These are phyloP conservation scores for Tachuris rubrigastra DNA, from an alignment of 2,113 vertebrate species.

Conservation along the genomic window DNA sequence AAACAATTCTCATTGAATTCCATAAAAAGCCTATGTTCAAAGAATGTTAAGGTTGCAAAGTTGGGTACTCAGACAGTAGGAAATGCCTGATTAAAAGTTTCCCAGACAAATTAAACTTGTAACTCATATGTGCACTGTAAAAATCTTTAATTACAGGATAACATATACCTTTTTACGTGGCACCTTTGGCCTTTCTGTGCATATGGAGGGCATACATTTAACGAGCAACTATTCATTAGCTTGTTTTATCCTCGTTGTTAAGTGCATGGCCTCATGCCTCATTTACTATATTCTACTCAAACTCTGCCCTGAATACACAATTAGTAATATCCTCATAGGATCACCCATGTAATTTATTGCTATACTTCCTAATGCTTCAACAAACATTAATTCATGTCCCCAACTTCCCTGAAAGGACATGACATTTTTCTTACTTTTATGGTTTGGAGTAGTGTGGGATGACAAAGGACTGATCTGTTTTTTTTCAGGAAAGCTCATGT, in stretches of 20 bases:
- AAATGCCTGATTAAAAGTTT: neutral
- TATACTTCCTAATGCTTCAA: neutral
- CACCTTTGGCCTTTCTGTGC: slow-evolving; percentile 2
- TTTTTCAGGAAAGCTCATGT: neutral
- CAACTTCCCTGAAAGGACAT: neutral
- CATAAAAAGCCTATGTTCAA: neutral
- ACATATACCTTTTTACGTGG: neutral
- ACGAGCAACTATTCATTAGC: neutral
- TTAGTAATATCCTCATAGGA: slow-evolving; percentile 13
- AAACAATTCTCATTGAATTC: neutral
- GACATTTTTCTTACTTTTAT: neutral
- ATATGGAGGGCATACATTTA: neutral
- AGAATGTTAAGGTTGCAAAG: neutral
- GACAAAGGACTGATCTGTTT: neutral
- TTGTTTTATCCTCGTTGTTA: neutral
- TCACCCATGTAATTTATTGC: slow-evolving; percentile 7
- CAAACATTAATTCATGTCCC: neutral
- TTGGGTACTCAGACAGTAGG: neutral
- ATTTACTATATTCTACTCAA: slow-evolving; percentile 1
- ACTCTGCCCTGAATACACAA: slow-evolving; percentile 8
- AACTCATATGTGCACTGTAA: neutral
- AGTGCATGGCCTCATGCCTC: neutral
- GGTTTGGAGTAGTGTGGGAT: neutral
- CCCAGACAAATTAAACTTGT: neutral
- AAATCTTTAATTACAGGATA: slow-evolving; percentile 16